phyloP scores from a whole-genome alignment of 92 coral and sea anemone genomes.

The Plumapathes pennacea region DNA sequence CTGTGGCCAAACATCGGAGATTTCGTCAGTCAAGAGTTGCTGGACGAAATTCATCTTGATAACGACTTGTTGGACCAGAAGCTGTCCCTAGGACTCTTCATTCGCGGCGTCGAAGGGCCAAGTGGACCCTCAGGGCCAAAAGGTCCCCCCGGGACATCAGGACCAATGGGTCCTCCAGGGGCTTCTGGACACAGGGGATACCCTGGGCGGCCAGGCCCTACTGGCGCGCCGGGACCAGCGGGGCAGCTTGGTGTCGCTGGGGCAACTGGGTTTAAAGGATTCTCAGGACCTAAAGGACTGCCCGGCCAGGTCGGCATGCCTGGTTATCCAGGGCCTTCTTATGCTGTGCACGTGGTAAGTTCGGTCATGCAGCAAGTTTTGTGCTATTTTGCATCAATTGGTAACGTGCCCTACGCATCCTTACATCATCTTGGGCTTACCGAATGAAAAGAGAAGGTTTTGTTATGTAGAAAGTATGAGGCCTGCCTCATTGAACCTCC shows the following conservation, averaged over 20 bases:
- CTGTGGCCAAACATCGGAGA: conserved; percentile 83
- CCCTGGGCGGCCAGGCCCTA: conserved; percentile 65
- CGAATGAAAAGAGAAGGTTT: too few species aligned
- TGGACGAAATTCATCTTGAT: conserved; percentile 60
- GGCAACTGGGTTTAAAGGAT: conserved; percentile 61
- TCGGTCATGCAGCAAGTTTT: too few species aligned
- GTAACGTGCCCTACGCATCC: too few species aligned
- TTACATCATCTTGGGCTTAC: too few species aligned
- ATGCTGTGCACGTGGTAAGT: conserved; percentile 41
- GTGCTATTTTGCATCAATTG: too few species aligned
- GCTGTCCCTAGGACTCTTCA: conserved; percentile 79
- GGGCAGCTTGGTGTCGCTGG: conserved; percentile 79
- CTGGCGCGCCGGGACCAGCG: conserved; percentile 66
- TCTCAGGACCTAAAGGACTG: conserved; percentile 55
- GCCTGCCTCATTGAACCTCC: too few species aligned
- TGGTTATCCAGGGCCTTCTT: conserved; percentile 55
- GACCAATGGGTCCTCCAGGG: conserved; percentile 66
- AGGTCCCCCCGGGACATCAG: conserved; percentile 73
- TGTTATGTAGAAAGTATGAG: too few species aligned
- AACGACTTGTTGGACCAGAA: conserved; percentile 72
- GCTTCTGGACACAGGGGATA: conserved; percentile 67
- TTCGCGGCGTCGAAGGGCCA: conserved; percentile 82
- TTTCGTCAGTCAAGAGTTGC: conserved; percentile 73
- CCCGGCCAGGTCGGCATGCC: conserved; percentile 77
- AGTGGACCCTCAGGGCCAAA: conserved; percentile 74